Base-by-base conservation (phyloP, 2,113 vertebrate genomes). In the Ammospiza nelsoni region DNA sequence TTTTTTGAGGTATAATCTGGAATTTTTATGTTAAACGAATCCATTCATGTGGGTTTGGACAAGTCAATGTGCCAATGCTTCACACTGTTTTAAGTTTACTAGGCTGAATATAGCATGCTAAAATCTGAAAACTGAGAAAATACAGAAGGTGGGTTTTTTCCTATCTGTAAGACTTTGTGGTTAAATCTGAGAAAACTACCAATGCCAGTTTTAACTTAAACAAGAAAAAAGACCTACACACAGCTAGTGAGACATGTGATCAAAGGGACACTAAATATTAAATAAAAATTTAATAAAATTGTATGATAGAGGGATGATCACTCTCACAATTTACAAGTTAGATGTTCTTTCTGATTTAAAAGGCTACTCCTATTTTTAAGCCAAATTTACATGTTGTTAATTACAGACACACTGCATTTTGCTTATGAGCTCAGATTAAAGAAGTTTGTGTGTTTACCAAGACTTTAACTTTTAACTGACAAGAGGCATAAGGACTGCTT, bases 321-420 rank as follows among this genome's bases (percentile, higher is more conserved):
- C 41, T 82, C 84, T 33, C 23, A 92, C 11, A 75, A 84, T 74
- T 79, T 87, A 74, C 15, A 54, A 46, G 28, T 58, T 37, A 89
- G 28, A 81, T 6, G 18, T 11, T 52, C 66, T 74, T 89, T 79
- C 31, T 23, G 19, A 33, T 83, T 92, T 89, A 87, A 90, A 92
- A 89, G 66, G 29, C 6, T 39, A 78, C 7, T 58, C 11, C 11
- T 86, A 73, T 73, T 91, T 93, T 72, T 66, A 72, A 84, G 54
- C 20, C 18, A 85, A 58, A 95, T 94, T 72, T 89, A 73, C 41
- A 66, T 87, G 75, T 85, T 94, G 88, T 83, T 79, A 92, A 90
- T 87, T 87, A 87, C 24, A 75, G 57, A 81, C 52, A 72, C 15
- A 76, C 48, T 90, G 75, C 7, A 54, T 61, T 91, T 75, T 91